These are phyloP conservation scores for Paradoxurus hermaphroditus DNA, from an alignment of 2,113 vertebrate genomes.

Conservation along the genomic window DNA sequence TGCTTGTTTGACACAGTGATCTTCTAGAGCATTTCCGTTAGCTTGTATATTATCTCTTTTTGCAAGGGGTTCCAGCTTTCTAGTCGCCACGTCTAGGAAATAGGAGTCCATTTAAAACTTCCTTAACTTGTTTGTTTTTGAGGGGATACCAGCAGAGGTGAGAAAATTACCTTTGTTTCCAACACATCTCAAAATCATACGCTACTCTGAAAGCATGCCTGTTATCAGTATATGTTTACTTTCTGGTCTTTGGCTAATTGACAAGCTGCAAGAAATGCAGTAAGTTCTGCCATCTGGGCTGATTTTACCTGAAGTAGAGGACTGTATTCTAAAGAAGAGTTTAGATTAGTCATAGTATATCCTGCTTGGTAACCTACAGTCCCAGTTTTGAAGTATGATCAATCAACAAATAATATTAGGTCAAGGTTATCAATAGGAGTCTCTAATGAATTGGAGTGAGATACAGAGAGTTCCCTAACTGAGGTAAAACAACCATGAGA, in stretches of 20 bases:
- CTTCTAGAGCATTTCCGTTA: neutral
- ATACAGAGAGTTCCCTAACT: neutral
- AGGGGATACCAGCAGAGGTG: neutral
- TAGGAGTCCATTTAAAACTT: neutral
- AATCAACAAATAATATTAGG: neutral
- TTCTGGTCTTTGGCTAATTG: neutral
- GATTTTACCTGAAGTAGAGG: neutral
- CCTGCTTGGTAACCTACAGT: neutral
- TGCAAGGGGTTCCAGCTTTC: neutral
- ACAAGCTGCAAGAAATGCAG: neutral
- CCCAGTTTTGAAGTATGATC: neutral
- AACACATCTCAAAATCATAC: neutral
- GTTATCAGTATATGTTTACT: neutral
- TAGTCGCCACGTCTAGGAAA: neutral
- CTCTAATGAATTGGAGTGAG: neutral
- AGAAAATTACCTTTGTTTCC: neutral
- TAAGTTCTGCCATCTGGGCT: neutral
- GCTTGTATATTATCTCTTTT: neutral
- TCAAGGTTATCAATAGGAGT: neutral
- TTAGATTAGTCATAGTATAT: neutral
- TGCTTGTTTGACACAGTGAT: neutral
- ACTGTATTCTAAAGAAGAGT: neutral
- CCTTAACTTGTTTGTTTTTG: neutral
- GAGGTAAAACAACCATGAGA: neutral
- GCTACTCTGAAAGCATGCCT: neutral